Conservation (phyloP, 2,113 vertebrate species). For the Zootoca vivipara region DNA sequence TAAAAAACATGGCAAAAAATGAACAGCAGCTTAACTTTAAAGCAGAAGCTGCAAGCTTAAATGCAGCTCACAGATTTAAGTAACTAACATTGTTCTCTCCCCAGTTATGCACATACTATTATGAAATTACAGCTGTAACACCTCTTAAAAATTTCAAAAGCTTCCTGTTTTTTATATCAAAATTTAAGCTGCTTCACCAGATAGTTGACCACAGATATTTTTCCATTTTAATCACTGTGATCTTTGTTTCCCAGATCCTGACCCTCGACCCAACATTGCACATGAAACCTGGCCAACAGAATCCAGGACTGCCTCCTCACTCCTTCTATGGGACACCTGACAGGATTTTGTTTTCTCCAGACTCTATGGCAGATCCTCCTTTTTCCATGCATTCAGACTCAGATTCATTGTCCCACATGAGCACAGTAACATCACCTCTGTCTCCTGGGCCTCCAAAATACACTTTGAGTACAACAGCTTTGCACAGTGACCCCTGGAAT, state of each 20-base stretch:
- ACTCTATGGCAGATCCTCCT: conserved; percentile 79
- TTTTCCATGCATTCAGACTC: conserved; percentile 77
- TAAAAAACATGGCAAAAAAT: not conserved
- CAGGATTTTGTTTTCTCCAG: conserved; percentile 78
- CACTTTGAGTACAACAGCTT: conserved; percentile 54
- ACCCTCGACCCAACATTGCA: conserved; percentile 81
- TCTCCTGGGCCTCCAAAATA: conserved; percentile 62
- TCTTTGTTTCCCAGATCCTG: conserved; percentile 77
- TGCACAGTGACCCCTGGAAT: conserved; percentile 60
- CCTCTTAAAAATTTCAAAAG: not conserved
- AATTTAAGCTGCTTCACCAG: not conserved
- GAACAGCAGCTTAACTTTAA: not conserved
- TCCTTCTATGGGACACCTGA: conserved; percentile 71
- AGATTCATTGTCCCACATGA: conserved; percentile 82
- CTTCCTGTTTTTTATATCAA: not conserved
- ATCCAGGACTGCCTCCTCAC: conserved; percentile 70
- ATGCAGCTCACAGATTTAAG: not conserved
- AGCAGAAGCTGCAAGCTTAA: conserved; percentile 5
- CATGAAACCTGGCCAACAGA: conserved; percentile 78
- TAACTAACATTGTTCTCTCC: not conserved
- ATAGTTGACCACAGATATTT: not conserved
- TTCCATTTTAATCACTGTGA: not conserved
- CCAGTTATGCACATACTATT: not conserved
- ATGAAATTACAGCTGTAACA: not conserved
- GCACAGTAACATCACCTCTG: conserved; percentile 71